A percentile compares a stretch with the other conserved stretches of the same genome.
Evolutionary conservation across 2,113 vertebrate species (phyloP).

Genomic region (Mungos mungo): DNA sequence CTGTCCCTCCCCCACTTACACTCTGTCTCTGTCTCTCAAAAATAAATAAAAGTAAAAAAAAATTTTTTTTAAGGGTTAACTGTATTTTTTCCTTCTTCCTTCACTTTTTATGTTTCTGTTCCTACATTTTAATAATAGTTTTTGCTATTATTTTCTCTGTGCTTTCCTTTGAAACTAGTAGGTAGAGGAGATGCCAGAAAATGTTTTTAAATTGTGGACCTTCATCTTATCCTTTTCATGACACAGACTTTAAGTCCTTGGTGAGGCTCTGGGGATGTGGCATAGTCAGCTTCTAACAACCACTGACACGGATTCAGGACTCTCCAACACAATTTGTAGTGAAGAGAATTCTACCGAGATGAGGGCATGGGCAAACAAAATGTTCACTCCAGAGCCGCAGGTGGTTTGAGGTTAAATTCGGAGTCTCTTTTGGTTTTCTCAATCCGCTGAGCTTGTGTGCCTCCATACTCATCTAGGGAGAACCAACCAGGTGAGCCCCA

Average conservation of each 20-base stretch:
- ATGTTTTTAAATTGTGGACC: not conserved
- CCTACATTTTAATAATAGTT: not conserved
- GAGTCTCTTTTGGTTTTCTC: not conserved
- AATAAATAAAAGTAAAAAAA: too few species aligned
- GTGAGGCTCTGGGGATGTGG: not conserved
- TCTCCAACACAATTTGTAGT: not conserved
- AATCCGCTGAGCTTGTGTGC: not conserved
- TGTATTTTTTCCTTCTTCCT: not conserved
- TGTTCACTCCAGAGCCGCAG: not conserved
- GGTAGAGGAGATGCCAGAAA: not conserved
- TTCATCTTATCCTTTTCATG: not conserved
- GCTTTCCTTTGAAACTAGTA: not conserved
- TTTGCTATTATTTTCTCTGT: not conserved
- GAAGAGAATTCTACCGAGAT: not conserved
- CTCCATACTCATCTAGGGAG: not conserved
- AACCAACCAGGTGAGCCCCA: rapidly evolving
- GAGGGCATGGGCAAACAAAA: not conserved
- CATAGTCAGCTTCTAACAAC: not conserved
- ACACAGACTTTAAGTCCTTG: not conserved
- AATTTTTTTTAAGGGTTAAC: not conserved
- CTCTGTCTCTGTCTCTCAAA: too few species aligned
- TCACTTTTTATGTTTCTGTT: not conserved
- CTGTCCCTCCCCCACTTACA: too few species aligned
- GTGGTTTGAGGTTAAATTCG: not conserved
- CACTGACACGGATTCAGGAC: too few species aligned